These are phyloP conservation scores for Platerodrilus igneus DNA, from an alignment of 2,888 invertebrate species.

Conservation along the genomic window DNA sequence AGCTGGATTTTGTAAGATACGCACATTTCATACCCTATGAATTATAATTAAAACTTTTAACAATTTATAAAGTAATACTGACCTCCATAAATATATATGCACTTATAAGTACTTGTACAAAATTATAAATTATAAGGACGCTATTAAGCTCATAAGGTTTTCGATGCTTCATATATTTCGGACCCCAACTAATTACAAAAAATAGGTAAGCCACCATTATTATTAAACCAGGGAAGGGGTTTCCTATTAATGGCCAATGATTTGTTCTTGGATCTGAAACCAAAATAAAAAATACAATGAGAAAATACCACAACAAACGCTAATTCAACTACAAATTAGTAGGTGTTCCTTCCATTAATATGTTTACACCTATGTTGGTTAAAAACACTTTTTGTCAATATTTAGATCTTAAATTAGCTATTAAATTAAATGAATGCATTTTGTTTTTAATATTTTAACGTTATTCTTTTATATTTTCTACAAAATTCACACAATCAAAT, in stretches of 20 bases:
- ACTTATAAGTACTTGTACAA: constrained; percentile 80
- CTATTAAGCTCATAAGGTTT: constrained; percentile 78
- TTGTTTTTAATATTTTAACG: too few relatives aligned
- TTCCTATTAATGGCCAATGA: constrained; percentile 66
- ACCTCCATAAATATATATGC: constrained; percentile 76
- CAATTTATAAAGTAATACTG: constrained; percentile 33
- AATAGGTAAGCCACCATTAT: constrained; percentile 66
- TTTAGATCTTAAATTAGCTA: too few relatives aligned
- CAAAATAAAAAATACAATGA: constrained; percentile 5
- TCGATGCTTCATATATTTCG: constrained; percentile 79
- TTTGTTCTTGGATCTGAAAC: constrained; percentile 59
- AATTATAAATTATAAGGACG: constrained; percentile 79
- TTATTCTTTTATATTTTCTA: too few relatives aligned
- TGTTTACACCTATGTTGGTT: too few relatives aligned
- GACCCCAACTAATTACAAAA: constrained; percentile 74
- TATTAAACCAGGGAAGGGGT: constrained; percentile 64
- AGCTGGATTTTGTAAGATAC: constrained; percentile 79
- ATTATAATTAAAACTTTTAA: constrained; percentile 1
- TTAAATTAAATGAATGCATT: too few relatives aligned
- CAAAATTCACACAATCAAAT: too few relatives aligned
- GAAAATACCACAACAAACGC: too few relatives aligned
- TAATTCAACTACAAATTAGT: too few relatives aligned
- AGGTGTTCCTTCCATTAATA: too few relatives aligned
- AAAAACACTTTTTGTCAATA: too few relatives aligned
- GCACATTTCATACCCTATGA: constrained; percentile 66